Evolutionary conservation across 2,888 invertebrate species (phyloP), one percentile per base, ranked within the genome.

Genomic region (Xanthorhoe designata): DNA sequence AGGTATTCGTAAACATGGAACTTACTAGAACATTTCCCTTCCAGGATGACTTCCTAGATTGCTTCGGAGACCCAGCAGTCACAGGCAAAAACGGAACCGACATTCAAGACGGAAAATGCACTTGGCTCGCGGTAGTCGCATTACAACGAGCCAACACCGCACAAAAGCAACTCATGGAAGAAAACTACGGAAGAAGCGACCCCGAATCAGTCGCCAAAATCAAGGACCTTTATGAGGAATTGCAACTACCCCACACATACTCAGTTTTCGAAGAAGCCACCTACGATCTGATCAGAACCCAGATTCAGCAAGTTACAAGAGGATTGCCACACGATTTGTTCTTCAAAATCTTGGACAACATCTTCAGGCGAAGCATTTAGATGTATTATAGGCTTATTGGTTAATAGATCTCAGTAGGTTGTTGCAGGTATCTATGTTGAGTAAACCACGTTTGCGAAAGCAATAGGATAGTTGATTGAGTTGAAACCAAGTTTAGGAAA

Each of bases 61-160:
- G 97, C 83, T 99, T 97, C 85, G 99, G 98, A 0, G 96, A 98
- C 84, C 95, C 97, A 15, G 93, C 95, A 8, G 94, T 97, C 1
- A 98, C 96, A 0, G 99, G 99, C 7, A 99, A 99, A 92, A 92
- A 95, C 47, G 98, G 98, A 38, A 97, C 96, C 0, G 99, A 99
- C 83, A 99, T 99, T 75, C 95, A 97, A 89, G 98, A 99, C 76
- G 98, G 98, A 38, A 99, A 99, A 91, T 99, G 99, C 89, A 96
- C 98, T 0, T 99, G 99, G 99, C 91, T 99, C 38, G 96, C 97
- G 0, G 97, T 98, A 0, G 96, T 97, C 0, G 98, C 98, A 9
- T 91, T 98, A 69, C 97, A 98, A 85, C 94, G 96, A 61, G 97
- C 96, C 0, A 95, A 94, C 53, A 94, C 95, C 0, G 91, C 94